Evolutionary conservation across 2,113 vertebrate genomes (phyloP), one percentile per base, ranked within the genome.

Genomic region (Seriola quinqueradiata): DNA sequence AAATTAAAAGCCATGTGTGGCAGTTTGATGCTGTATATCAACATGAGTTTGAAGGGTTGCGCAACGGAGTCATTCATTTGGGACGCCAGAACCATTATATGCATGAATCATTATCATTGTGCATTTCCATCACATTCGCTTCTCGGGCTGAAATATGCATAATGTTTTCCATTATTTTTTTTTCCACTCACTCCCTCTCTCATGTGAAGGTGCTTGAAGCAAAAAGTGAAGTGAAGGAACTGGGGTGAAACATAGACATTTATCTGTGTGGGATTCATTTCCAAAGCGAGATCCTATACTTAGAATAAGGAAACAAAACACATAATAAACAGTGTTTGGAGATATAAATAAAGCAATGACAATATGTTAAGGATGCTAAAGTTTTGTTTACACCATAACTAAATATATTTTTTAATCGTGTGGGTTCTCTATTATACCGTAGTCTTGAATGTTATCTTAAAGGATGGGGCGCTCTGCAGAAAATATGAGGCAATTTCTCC

Each of bases 131-230:
- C 88, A 85, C 81, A 88, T 81, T 83, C 17, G 28, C 74, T 64
- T 82, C 81, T 78, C 89, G 4, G 74, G 68, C 80, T 92, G 83
- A 91, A 91, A 92, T 86, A 76, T 85, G 84, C 57, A 74, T 87
- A 77, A 63, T 66, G 63, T 85, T 89, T 87, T 77, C 61, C 77
- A 57, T 83, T 79, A 42, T 54, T 67, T 38, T 66, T 60, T 61
- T 67, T n/a, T 57, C 52, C 4, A 65, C 36, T 44, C 28, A 42
- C 66, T 23, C 8, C 42, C 32, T 44, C n/a, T 16, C 58, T 70
- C 34, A 9, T 64, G 46, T 79, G 28, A 58, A 79, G 71, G 77
- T 36, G 40, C 50, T 72, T 52, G 58, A 87, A 61, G 60, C 19
- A 21, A 46, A 50, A 73, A 78, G 54, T 50, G 32, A 75, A 71